phyloP scores from a whole-genome alignment of 2,888 invertebrate genomes.

The Reticulitermes lucifugus region DNA sequence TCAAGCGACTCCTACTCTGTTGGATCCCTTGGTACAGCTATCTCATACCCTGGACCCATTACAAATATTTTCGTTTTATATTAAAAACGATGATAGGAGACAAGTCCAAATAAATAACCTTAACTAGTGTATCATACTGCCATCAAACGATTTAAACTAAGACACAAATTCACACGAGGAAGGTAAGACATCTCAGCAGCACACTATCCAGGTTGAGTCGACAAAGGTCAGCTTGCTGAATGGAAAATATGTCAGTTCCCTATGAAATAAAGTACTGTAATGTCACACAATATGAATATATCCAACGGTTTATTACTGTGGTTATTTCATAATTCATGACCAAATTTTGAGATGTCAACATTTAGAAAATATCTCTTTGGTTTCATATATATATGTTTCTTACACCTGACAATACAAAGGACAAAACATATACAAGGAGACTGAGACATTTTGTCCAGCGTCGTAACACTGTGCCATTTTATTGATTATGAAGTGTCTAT shows the following conservation, averaged over 20 bases:
- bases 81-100: too few relatives aligned
- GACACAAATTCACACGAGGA: too few relatives aligned
- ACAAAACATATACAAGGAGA: neutral
- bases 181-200: too few relatives aligned
- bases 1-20: too few relatives aligned
- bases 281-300: neutral
- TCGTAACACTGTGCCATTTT: neutral
- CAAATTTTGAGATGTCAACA: slow-evolving; percentile 6
- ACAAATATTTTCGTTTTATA: too few relatives aligned
- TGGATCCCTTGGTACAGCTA: too few relatives aligned
- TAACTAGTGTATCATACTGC: too few relatives aligned
- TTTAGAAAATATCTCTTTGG: slow-evolving; percentile 35
- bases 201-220: too few relatives aligned
- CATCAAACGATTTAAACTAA: too few relatives aligned
- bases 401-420: neutral
- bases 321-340: neutral
- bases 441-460: neutral
- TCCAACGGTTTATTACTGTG: neutral
- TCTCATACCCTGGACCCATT: too few relatives aligned
- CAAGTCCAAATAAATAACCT: too few relatives aligned
- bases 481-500: neutral
- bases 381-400: slow-evolving; percentile 12
- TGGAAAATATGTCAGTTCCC: neutral
- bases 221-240: too few relatives aligned
- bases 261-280: neutral